phyloP scores from a whole-genome alignment of 2,888 invertebrate species.

The Campoletis raptor region DNA sequence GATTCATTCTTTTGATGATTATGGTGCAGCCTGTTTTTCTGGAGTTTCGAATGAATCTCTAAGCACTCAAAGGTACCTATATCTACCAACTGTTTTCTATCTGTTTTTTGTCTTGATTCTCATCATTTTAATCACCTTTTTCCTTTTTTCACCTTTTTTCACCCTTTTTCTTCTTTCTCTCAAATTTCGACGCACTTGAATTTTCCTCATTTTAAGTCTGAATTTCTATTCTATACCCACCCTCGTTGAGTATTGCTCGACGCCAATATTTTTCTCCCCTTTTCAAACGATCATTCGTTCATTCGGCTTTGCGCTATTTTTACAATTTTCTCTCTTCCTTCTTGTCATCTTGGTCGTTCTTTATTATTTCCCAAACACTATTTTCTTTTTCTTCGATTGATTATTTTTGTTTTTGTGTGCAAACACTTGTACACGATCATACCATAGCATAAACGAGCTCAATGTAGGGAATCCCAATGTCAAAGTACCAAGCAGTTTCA shows the following conservation, averaged over 20 bases:
- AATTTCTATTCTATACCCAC: too few species aligned
- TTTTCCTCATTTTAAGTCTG: background rate
- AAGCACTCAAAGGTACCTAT: constrained; percentile 84
- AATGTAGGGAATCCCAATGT: background rate
- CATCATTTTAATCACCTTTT: constrained; percentile 60
- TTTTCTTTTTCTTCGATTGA: background rate
- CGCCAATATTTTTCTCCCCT: constrained; percentile 18
- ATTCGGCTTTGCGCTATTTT: constrained; percentile 68
- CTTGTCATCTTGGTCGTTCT: background rate
- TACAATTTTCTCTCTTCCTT: constrained; percentile 18
- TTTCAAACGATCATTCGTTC: constrained; percentile 68
- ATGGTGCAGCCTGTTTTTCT: constrained; percentile 88
- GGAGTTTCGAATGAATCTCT: constrained; percentile 87
- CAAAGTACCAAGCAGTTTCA: background rate
- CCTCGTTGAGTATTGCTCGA: constrained; percentile 51
- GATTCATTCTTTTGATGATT: constrained; percentile 83
- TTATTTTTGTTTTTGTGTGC: constrained; percentile 25
- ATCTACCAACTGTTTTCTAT: constrained; percentile 83
- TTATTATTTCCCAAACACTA: constrained; percentile 12
- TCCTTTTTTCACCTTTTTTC: constrained; percentile 29
- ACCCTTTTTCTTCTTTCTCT: constrained; percentile 15
- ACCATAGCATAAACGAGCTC: constrained; percentile 13
- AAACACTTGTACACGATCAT: constrained; percentile 18
- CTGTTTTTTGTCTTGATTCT: constrained; percentile 76
- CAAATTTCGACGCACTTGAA: constrained; percentile 17